phyloP scores from a whole-genome alignment of 2,797 vertebrate genomes.

The Luscinia megarhynchos region DNA sequence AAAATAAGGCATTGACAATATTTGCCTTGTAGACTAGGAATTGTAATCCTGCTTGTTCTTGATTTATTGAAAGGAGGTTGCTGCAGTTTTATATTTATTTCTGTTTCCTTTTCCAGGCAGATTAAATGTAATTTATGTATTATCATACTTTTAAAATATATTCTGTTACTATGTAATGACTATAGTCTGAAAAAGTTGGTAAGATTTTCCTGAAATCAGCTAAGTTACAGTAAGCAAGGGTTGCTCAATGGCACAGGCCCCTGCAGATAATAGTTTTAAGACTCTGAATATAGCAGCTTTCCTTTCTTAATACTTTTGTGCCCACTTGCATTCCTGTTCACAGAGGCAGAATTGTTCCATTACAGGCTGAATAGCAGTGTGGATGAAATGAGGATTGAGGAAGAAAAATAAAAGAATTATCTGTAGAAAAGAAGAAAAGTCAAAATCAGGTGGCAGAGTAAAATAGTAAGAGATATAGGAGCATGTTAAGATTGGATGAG shows the following conservation, averaged over 20 bases:
- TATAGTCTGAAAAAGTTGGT: not conserved
- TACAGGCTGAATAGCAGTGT: not conserved
- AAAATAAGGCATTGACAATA: not conserved
- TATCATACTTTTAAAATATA: not conserved
- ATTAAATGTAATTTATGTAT: not conserved
- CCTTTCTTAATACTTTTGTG: not conserved
- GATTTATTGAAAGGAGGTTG: not conserved
- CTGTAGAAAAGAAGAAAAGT: not conserved
- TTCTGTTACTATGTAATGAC: not conserved
- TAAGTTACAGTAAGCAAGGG: not conserved
- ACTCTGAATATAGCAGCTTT: not conserved
- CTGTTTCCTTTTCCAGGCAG: not conserved
- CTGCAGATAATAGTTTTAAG: not conserved
- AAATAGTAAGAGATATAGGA: not conserved
- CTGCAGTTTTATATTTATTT: not conserved
- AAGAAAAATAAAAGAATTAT: not conserved
- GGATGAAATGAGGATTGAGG: not conserved
- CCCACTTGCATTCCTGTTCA: not conserved
- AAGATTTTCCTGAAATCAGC: not conserved
- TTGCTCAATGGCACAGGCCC: not conserved
- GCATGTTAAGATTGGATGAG: not conserved
- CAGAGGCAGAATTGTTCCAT: not conserved
- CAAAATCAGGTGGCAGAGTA: not conserved
- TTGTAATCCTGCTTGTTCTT: not conserved
- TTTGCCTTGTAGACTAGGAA: not conserved